Evolutionary conservation across 1,140 invertebrate species (phyloP), one percentile per base, ranked within the genome.

Genomic region (Centruroides sculpturatus): DNA sequence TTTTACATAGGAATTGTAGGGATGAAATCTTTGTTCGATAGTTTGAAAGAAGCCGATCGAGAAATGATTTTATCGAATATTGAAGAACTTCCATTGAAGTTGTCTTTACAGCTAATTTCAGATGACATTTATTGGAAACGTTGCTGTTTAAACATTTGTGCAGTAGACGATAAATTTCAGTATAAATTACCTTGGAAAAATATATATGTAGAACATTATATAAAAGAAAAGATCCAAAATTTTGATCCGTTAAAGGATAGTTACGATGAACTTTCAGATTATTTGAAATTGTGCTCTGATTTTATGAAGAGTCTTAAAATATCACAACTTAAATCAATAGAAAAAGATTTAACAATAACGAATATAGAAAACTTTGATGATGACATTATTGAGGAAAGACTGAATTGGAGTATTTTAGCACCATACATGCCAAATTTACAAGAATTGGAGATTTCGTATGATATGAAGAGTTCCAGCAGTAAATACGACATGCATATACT

Each of bases 81-180:
- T 41, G 41, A 41, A 41, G 41, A 55, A 10, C 13, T 60, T n/a
- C 46, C 52, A 48, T n/a, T 55, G 11, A 35, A 55, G 8, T 12
- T 55, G 11, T 12, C 9, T 9, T 13, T 60, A 13, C 5, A 13
- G 5, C 46, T 60, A 13, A 7, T 41, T 11, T 12, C 52, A n/a
- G 46, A 55, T 13, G 53, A 60, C 47, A 47, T 46, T n/a, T 60
- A 60, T 11, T 60, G 59, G 59, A 48, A 49, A 55, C 54, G 53
- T 55, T 35, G 47, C 4, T 60, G 59, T 35, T 55, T 48, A 10
- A 9, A 48, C 5, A 55, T 36, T 35, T 13, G 35, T 5, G 47
- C 46, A 46, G 35, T 34, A 13, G 23, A 48, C 8, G 36, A 55
- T 11, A 9, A 55, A 55, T 60, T 48, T 49, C 55, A 52, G 8